A percentile compares a stretch with the other conserved stretches of the same genome.
phyloP scores from a whole-genome alignment of 2,888 invertebrate species.

The Lithosia quadra region DNA sequence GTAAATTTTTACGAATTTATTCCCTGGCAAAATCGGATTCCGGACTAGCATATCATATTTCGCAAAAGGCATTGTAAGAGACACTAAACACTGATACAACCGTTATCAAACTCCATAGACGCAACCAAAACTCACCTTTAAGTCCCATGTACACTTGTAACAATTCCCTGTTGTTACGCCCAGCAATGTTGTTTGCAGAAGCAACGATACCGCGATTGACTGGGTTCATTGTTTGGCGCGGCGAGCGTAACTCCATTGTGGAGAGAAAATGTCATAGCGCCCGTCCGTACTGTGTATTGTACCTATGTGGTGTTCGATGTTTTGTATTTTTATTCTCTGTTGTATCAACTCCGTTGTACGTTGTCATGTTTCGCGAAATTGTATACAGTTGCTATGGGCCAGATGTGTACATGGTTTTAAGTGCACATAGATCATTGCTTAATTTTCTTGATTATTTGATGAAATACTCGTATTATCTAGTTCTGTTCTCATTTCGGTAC shows the following conservation, averaged over 20 bases:
- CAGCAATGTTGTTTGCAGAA: constrained; percentile 62
- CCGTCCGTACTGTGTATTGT: constrained; percentile 27
- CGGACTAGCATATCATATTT: no score
- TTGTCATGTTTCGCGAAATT: constrained; percentile 10
- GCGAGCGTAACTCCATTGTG: constrained; percentile 64
- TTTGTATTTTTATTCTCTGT: constrained; percentile 33
- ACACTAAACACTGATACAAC: constrained; percentile 56
- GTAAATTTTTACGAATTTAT: no score
- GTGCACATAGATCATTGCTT: neutral
- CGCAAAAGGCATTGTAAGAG: no score
- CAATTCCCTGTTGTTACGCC: constrained; percentile 52
- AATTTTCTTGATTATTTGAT: neutral
- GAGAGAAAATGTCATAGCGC: constrained; percentile 61
- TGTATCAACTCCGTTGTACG: neutral
- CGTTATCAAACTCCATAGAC: constrained; percentile 57
- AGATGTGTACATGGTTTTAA: constrained; percentile 1
- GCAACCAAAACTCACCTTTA: constrained; percentile 55
- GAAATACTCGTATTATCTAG: no score
- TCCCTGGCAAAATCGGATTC: no score
- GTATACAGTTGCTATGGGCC: neutral
- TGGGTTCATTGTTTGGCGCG: constrained; percentile 68
- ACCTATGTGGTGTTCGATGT: constrained; percentile 34
- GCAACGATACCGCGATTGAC: constrained; percentile 72
- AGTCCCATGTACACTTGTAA: constrained; percentile 58
- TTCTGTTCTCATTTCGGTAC: no score